phyloP scores from a whole-genome alignment of 2,888 invertebrate species.

The Nephrotoma guestfalica region DNA sequence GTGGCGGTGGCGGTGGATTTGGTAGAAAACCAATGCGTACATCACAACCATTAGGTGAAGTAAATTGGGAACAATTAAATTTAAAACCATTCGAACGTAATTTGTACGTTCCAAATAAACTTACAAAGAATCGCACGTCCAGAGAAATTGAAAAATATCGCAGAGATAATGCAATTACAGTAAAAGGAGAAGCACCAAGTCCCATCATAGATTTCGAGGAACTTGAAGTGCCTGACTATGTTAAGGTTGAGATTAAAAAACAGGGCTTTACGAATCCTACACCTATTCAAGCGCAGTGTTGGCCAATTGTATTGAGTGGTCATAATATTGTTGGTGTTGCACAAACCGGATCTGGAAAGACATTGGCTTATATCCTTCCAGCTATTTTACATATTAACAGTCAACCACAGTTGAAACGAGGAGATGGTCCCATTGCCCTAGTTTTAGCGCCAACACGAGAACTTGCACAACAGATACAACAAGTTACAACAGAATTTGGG shows the following conservation, averaged over 20 bases:
- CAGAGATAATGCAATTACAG: conserved; percentile 52
- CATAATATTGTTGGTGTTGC: conserved; percentile 74
- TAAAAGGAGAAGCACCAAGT: conserved; percentile 58
- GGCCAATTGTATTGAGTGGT: conserved; percentile 76
- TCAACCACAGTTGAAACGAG: conserved; percentile 55
- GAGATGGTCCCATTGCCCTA: conserved; percentile 73
- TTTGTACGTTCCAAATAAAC: conserved; percentile 61
- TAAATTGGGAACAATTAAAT: conserved; percentile 39
- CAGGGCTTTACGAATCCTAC: conserved; percentile 64
- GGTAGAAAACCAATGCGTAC: conserved; percentile 50
- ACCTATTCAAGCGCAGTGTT: conserved; percentile 71
- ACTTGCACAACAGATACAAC: conserved; percentile 66
- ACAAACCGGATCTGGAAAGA: conserved; percentile 72
- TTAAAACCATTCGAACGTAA: conserved; percentile 64
- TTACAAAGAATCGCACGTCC: conserved; percentile 41
- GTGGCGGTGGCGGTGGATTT: not conserved
- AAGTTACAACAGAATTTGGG: conserved; percentile 71
- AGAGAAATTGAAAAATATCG: conserved; percentile 56
- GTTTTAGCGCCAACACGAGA: conserved; percentile 69
- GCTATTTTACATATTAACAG: conserved; percentile 77
- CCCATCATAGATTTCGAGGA: conserved; percentile 69
- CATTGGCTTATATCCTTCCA: conserved; percentile 63
- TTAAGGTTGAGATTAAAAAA: conserved; percentile 43
- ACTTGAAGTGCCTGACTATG: conserved; percentile 62
- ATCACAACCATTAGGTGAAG: conserved; percentile 17